Evolutionary conservation across 2,113 vertebrate species (phyloP), one percentile per base, ranked within the genome.

Genomic region (Gulo gulo): DNA sequence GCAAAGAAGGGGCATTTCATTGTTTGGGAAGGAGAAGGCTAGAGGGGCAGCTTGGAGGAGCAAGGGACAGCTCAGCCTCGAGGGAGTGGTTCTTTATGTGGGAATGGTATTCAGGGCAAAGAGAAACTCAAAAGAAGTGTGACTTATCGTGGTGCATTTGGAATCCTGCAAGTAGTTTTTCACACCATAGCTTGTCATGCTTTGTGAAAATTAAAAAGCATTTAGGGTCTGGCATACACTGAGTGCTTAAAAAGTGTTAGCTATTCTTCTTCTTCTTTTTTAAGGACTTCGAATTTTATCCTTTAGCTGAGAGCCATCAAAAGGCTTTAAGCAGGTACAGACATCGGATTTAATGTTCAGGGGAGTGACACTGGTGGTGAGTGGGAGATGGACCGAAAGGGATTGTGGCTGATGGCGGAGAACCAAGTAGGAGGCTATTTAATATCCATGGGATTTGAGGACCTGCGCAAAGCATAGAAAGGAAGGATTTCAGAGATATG

Each of bases 1-100:
- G 36, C 59, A 36, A 82, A 74, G 55, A 24, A 74, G 50, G 23
- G 74, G 7, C 9, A 36, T 4, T 31, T 57, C 6, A 20, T 23
- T 67, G 45, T 61, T 61, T 36, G 65, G 34, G 94, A 31, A 23
- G 31, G 11, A 34, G 34, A 50, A 36, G 55, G 42, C 39, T 34
- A 50, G 31, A 31, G 31, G 2, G 74, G 24, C 29, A 50, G 36
- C 6, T 7, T 1, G n/a, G 34, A 71, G 39, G 34, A 21, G 8
- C 4, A 8, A 3, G 52, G 26, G 52, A 15, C 26, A 21, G 24
- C 24, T 42, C 34, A 0, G 4, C 34, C 36, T 20, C 0, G 4
- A 85, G 50, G 39, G 52, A 42, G 10, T 1, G 23, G 21, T 88
- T 47, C 80, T 1, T 24, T 29, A 67, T 34, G 52, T 26, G 85